A percentile compares a stretch with the other conserved stretches of the same genome.
phyloP scores from a whole-genome alignment of 2,113 vertebrate genomes.

The Spilogale gracilis region DNA sequence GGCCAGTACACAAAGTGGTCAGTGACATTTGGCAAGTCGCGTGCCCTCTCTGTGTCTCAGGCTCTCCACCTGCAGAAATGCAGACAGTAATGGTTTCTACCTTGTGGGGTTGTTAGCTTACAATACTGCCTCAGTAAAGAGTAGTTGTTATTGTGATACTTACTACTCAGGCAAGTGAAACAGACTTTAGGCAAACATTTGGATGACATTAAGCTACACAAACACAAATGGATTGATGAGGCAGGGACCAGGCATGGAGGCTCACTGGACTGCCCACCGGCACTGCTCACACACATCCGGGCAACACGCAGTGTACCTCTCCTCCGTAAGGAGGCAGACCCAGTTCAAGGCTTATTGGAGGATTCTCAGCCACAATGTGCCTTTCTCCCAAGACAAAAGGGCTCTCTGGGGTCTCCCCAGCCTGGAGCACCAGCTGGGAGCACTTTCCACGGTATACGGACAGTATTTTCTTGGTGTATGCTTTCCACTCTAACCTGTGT shows the following conservation, averaged over 20 bases:
- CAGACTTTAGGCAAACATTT: background rate
- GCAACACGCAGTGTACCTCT: accelerated
- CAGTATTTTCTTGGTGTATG: background rate
- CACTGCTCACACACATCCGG: accelerated
- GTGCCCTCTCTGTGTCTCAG: background rate
- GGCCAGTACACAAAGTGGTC: background rate
- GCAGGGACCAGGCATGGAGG: background rate
- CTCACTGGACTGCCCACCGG: background rate
- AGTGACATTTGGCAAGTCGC: background rate
- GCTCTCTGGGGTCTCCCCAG: background rate
- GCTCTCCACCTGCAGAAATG: background rate
- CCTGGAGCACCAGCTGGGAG: background rate
- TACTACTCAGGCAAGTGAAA: background rate
- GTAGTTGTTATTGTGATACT: background rate
- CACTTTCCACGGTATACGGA: accelerated
- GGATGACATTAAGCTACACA: background rate
- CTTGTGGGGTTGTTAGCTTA: background rate
- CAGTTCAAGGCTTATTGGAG: background rate
- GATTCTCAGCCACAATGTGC: background rate
- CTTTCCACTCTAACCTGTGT: background rate
- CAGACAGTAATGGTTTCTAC: background rate
- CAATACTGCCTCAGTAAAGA: background rate
- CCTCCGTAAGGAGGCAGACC: background rate
- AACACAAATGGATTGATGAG: background rate
- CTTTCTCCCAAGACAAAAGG: background rate